phyloP scores from a whole-genome alignment of 2,888 invertebrate species.

The Drosophila paucipuncta region DNA sequence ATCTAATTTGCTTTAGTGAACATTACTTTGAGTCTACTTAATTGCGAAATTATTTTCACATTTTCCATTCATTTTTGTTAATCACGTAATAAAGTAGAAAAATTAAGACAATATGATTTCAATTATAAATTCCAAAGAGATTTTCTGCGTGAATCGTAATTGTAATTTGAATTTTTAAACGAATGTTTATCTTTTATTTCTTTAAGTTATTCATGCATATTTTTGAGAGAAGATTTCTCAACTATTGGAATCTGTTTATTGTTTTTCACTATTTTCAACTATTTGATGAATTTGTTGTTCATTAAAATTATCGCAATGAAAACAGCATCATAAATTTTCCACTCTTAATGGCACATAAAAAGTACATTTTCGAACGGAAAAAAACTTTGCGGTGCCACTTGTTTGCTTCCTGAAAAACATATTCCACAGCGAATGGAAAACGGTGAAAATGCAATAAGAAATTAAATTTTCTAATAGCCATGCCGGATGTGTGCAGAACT shows the following conservation, averaged over 20 bases:
- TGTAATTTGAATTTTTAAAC: neutral
- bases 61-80: conserved; percentile 1
- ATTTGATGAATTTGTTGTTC: neutral
- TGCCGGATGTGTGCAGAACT: conserved; percentile 49
- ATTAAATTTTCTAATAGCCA: conserved; percentile 42
- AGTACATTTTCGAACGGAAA: conserved; percentile 42
- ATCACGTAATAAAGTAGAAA: neutral
- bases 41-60: conserved; percentile 10
- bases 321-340: conserved; percentile 41
- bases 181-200: neutral
- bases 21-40: neutral
- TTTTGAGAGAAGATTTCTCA: neutral
- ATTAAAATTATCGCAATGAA: conserved; percentile 14
- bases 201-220: neutral
- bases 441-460: conserved; percentile 42
- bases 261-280: neutral
- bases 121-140: neutral
- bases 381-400: conserved; percentile 13
- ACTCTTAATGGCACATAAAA: conserved; percentile 50
- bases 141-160: neutral
- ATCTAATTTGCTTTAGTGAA: conserved; percentile 22
- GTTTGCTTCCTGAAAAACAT: conserved; percentile 3
- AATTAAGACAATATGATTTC: neutral
- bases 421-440: conserved; percentile 1
- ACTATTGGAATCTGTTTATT: neutral